phyloP scores from a whole-genome alignment of 1,140 invertebrate genomes.

The Macrotrachela quadricornifera region DNA sequence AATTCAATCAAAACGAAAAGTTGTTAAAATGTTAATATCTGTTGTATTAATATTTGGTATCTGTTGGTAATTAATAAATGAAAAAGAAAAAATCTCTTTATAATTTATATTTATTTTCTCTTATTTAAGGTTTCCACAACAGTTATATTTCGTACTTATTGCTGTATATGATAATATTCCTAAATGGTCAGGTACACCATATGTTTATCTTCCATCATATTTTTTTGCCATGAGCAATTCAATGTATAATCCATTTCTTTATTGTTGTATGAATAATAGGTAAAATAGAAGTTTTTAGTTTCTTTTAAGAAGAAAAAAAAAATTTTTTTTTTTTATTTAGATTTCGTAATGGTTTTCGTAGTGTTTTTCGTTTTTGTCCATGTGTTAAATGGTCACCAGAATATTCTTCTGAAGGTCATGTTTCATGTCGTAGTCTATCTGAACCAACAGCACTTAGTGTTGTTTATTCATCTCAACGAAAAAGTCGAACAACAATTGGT shows the following conservation, averaged over 20 bases:
- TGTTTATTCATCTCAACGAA: too few species aligned
- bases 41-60: slow-evolving; percentile 61
- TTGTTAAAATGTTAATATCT: slow-evolving; percentile 81
- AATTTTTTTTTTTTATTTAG: slow-evolving; percentile 32
- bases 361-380: slow-evolving; percentile 59
- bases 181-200: slow-evolving; percentile 44
- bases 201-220: slow-evolving; percentile 53
- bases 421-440: too few species aligned
- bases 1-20: slow-evolving; percentile 66
- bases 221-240: slow-evolving; percentile 86
- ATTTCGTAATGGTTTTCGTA: slow-evolving; percentile 62
- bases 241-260: slow-evolving; percentile 83
- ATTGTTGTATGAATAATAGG: slow-evolving; percentile 84
- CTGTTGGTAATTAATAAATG: slow-evolving; percentile 66
- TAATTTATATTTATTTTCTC: too few species aligned
- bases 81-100: too few species aligned
- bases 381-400: slow-evolving; percentile 23
- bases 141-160: too few species aligned
- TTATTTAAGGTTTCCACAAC: too few species aligned
- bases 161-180: slow-evolving; percentile 44
- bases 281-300: slow-evolving; percentile 29
- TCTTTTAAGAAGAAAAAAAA: background rate
- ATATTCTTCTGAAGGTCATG: too few species aligned
- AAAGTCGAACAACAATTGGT: too few species aligned
- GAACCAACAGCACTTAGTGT: too few species aligned